Evolutionary conservation across 2,888 invertebrate genomes (phyloP).

Genomic region (Cephus nigrinus): DNA sequence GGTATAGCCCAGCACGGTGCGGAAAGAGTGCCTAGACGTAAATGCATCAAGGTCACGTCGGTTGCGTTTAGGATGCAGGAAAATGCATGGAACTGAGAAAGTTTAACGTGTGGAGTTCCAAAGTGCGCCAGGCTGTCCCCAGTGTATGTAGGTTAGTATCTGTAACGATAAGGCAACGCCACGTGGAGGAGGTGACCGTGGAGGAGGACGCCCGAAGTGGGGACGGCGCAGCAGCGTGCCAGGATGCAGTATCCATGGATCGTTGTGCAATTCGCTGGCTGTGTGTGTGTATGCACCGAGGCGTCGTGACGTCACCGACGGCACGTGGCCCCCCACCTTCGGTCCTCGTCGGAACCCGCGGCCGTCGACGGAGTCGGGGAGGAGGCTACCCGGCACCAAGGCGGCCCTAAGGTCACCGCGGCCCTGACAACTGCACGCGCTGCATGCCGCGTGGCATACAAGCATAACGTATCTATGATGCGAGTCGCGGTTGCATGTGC

Average conservation of each 20-base stretch:
- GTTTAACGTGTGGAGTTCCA: slow-evolving; percentile 32
- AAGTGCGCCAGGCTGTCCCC: slow-evolving; percentile 68
- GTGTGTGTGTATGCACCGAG: slow-evolving; percentile 8
- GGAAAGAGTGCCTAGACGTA: neutral
- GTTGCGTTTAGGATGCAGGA: neutral
- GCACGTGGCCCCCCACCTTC: slow-evolving; percentile 59
- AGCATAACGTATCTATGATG: slow-evolving; percentile 44
- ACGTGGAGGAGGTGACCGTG: slow-evolving; percentile 1
- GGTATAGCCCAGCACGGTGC: neutral
- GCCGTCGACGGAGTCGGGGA: slow-evolving; percentile 23
- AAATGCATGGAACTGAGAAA: neutral
- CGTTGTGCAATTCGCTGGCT: neutral
- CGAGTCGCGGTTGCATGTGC: neutral
- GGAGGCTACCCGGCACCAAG: slow-evolving; percentile 5
- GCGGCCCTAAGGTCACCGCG: slow-evolving; percentile 70
- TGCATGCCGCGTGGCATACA: slow-evolving; percentile 43
- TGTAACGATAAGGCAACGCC: neutral
- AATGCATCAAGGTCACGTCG: neutral
- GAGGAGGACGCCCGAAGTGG: slow-evolving; percentile 25
- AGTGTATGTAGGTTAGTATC: slow-evolving; percentile 56
- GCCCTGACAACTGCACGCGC: slow-evolving; percentile 69
- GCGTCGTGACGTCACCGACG: slow-evolving; percentile 57
- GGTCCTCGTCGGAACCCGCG: slow-evolving; percentile 36
- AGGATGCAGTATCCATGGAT: neutral
- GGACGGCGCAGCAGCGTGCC: neutral